Evolutionary conservation across 1,140 invertebrate genomes (phyloP).

Genomic region (Lasioglossum albipes): DNA sequence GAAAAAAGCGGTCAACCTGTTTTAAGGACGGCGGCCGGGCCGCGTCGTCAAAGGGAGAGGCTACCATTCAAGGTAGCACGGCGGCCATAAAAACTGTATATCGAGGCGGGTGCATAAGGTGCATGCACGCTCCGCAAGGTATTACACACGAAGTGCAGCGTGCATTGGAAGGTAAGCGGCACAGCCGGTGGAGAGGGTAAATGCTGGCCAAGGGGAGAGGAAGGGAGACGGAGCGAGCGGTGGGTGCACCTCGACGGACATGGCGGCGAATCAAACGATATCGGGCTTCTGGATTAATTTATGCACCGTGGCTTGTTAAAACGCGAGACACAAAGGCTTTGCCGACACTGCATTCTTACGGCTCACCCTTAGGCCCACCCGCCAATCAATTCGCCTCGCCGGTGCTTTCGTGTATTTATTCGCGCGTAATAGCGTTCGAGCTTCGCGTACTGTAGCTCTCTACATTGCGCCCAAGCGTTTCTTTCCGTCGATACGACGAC

Average conservation of each 20-base stretch:
- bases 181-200: constrained; percentile 52
- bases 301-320: constrained; percentile 79
- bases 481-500: not conserved
- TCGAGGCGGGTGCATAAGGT: constrained; percentile 63
- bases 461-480: not conserved
- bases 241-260: constrained; percentile 55
- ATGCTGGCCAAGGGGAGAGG: constrained; percentile 40
- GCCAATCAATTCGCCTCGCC: constrained; percentile 49
- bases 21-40: constrained; percentile 59
- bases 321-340: constrained; percentile 77
- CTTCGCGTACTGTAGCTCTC: constrained; percentile 5
- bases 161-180: constrained; percentile 62
- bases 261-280: constrained; percentile 79
- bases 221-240: constrained; percentile 46
- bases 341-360: constrained; percentile 75
- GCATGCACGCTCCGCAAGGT: constrained; percentile 46
- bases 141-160: constrained; percentile 49
- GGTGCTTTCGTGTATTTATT: constrained; percentile 27
- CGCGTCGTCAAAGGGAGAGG: constrained; percentile 74
- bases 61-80: constrained; percentile 60
- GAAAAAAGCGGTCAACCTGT: constrained; percentile 7
- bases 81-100: constrained; percentile 74
- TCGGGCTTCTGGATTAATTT: constrained; percentile 79
- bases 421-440: constrained; percentile 30
- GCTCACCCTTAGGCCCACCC: constrained; percentile 50